Conservation (phyloP, 1,140 invertebrate species). For the Reticulitermes speratus region DNA sequence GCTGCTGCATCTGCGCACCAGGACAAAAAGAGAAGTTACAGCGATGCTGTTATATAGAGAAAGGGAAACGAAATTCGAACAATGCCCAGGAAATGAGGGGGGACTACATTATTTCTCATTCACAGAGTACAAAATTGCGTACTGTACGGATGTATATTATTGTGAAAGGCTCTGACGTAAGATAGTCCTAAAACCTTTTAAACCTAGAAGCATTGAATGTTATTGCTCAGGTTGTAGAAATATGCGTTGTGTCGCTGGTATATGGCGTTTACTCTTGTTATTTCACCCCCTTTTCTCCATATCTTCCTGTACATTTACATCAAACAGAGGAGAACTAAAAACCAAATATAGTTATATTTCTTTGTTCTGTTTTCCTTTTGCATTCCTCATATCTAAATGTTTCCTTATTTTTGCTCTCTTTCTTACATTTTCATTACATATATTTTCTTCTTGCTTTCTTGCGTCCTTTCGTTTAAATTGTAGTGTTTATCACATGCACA, state of each 20-base stretch:
- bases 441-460: no score
- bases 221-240: background rate
- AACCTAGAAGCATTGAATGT: background rate
- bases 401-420: no score
- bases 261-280: no score
- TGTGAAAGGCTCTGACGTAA: background rate
- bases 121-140: conserved; percentile 2
- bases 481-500: no score
- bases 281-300: no score
- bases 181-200: background rate
- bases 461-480: no score
- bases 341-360: no score
- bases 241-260: background rate
- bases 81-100: conserved; percentile 8
- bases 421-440: no score
- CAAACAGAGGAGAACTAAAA: no score
- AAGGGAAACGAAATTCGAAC: background rate
- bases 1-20: background rate
- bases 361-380: no score
- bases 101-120: conserved; percentile 19
- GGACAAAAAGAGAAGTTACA: background rate
- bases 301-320: no score
- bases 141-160: background rate
- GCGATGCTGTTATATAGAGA: background rate
- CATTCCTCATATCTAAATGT: no score